Evolutionary conservation across 2,888 invertebrate species (phyloP).

Genomic region (Actias luna): DNA sequence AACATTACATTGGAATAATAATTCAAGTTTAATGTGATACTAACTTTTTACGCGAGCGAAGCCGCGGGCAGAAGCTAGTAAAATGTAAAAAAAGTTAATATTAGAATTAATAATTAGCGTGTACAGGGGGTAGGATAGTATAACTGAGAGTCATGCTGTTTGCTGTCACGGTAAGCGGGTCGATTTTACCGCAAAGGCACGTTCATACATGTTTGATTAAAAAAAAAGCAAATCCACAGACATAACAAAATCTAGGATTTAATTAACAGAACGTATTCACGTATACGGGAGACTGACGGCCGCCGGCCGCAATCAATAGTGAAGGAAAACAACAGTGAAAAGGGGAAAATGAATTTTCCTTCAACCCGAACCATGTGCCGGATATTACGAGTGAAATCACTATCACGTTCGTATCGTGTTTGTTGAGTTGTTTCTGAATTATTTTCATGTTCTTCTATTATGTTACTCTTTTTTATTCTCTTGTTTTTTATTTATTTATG

Average conservation of each 20-base stretch:
- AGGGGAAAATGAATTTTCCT: slow-evolving; percentile 7
- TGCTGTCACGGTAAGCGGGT: too few species aligned
- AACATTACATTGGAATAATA: too few species aligned
- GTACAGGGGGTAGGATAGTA: too few species aligned
- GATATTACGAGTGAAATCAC: slow-evolving; percentile 8
- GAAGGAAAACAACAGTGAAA: slow-evolving; percentile 12
- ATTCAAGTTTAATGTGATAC: too few species aligned
- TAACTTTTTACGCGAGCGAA: too few species aligned
- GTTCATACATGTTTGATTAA: too few species aligned
- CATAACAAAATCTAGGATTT: background rate
- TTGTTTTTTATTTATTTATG: too few species aligned
- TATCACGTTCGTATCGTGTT: slow-evolving; percentile 1
- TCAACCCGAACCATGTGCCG: background rate
- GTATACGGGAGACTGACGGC: background rate
- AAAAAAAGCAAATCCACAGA: background rate
- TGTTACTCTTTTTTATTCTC: background rate
- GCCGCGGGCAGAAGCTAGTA: too few species aligned
- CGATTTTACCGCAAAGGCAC: too few species aligned
- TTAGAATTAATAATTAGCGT: too few species aligned
- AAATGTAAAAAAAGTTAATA: too few species aligned
- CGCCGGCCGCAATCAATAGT: slow-evolving; percentile 15
- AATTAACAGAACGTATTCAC: slow-evolving; percentile 10
- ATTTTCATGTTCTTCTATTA: background rate
- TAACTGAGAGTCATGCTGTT: too few species aligned
- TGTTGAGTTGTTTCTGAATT: background rate